phyloP scores from a whole-genome alignment of 2,797 vertebrate species.

The Phrynocephalus vlangalii region DNA sequence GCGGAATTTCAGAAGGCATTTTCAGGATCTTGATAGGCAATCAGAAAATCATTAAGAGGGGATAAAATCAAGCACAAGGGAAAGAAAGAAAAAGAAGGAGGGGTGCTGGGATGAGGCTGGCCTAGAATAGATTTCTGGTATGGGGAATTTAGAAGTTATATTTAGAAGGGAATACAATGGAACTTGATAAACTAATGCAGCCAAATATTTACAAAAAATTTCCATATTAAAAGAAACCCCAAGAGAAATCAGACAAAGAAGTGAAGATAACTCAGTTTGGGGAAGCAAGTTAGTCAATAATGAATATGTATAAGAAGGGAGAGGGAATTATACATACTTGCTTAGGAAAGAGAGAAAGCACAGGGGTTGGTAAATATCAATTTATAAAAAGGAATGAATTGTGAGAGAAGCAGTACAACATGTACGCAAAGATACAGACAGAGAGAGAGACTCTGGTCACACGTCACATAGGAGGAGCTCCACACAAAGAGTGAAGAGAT shows the following conservation, averaged over 20 bases:
- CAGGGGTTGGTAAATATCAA: conserved; percentile 72
- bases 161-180: conserved; percentile 68
- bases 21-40: conserved; percentile 8
- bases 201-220: conserved; percentile 55
- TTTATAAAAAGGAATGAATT: conserved; percentile 66
- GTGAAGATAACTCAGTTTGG: conserved; percentile 51
- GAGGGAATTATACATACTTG: conserved; percentile 63
- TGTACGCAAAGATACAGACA: no score
- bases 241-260: conserved; percentile 57
- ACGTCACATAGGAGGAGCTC: no score
- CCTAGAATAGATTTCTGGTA: conserved; percentile 12
- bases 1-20: conserved; percentile 11
- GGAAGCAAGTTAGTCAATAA: conserved; percentile 74
- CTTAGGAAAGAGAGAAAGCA: conserved; percentile 62
- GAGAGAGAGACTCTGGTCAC: no score
- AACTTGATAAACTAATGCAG: conserved; percentile 46
- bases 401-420: conserved; percentile 15
- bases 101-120: not conserved
- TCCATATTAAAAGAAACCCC: conserved; percentile 64
- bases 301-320: conserved; percentile 69
- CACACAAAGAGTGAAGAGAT: not conserved
- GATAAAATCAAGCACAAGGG: conserved; percentile 10
- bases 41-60: conserved; percentile 20
- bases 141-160: conserved; percentile 61
- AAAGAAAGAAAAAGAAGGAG: not conserved